Base-by-base conservation (phyloP, 2,113 vertebrate genomes). In the Rissa tridactyla region DNA sequence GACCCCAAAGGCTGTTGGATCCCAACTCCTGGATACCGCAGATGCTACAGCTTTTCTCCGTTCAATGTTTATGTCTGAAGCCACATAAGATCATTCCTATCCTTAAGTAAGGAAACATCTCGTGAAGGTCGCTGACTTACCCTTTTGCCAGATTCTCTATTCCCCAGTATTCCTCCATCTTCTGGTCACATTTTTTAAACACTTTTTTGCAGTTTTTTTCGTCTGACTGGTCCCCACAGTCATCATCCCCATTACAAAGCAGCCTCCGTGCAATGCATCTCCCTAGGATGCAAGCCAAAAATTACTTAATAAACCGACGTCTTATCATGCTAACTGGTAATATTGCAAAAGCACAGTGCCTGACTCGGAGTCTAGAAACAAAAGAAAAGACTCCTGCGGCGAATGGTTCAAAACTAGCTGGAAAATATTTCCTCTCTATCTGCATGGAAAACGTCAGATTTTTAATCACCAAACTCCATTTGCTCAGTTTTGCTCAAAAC, bases 181-280 rank as follows among this genome's bases (percentile, higher is more conserved):
- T 95, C 61, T 97, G 88, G n/a, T 97, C 98, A 94, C 99, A 99
- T 78, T 98, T 98, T 79, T 95, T 98, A 69, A 93, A 92, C 36
- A 98, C 94, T 46, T 88, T 98, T 60, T 66, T 98, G 85, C 99
- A 99, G 94, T 98, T 98, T 12, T 87, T 98, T 96, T 99, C 99
- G 91, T 99, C 99, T 11, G 99, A 99, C 71, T 97, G 97, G 96
- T 99, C 99, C 40, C 99, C 99, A 52, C 99, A 99, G 97, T 99
- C 99, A 21, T 99, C 99, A 76, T 99, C 99, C 9, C 99, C 99
- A 8, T 98, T 99, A 85, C 99, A 99, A 90, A 98, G 98, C 90
- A 99, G 98, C 61, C 98, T 98, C 81, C 98, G 98, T 5, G 96
- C 90, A 65, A 99, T 94, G 93, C 99, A 99, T 27, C 99, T 98